These are phyloP conservation scores for Tipula helvola DNA, from an alignment of 2,888 invertebrate genomes.

Conservation along the genomic window DNA sequence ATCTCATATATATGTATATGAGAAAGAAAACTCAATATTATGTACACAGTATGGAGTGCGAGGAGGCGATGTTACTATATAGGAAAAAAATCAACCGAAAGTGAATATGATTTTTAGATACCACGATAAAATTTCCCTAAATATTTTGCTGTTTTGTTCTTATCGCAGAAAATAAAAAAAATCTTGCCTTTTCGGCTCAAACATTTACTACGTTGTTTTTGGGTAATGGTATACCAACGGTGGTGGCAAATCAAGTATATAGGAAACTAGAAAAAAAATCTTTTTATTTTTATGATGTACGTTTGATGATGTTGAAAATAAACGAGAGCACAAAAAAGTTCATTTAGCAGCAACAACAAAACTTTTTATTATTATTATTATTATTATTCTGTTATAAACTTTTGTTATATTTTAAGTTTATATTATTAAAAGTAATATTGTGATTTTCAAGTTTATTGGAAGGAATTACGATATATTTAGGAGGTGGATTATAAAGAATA, in stretches of 20 bases:
- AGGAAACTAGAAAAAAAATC: background rate
- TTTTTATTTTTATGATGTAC: slow-evolving; percentile 4
- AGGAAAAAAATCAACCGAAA: background rate
- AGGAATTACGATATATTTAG: background rate
- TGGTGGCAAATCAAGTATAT: background rate
- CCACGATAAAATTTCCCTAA: slow-evolving; percentile 4
- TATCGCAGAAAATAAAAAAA: background rate
- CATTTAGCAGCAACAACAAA: background rate
- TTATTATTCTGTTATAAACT: background rate
- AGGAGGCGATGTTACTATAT: background rate
- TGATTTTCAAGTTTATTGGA: background rate
- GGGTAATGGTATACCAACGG: background rate
- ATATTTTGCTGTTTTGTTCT: background rate
- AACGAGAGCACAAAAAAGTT: background rate
- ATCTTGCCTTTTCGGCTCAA: background rate
- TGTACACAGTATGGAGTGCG: background rate
- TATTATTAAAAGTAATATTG: slow-evolving; percentile 4
- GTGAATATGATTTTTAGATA: background rate
- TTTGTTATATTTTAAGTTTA: background rate
- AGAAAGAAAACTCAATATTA: background rate
- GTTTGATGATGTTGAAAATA: background rate
- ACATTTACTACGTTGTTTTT: background rate
- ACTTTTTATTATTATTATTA: background rate
- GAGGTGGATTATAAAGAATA: background rate
- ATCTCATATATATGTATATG: background rate